Conservation (phyloP, 2,113 vertebrate genomes). For the Columba janthina region DNA sequence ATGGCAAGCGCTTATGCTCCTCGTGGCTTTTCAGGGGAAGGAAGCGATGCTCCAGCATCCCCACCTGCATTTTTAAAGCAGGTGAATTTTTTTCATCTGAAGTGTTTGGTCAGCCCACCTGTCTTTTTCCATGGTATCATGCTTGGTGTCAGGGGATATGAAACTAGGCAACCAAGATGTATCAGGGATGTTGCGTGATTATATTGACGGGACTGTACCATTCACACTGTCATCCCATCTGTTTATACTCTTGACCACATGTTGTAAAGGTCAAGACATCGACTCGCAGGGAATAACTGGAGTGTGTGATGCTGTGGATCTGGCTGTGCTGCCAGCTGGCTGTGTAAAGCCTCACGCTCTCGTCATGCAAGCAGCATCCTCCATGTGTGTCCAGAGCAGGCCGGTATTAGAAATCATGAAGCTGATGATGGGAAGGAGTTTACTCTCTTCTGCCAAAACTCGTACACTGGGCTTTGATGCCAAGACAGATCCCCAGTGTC, state of each 20-base stretch:
- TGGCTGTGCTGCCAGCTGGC: conserved; percentile 65
- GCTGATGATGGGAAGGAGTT: conserved; percentile 17
- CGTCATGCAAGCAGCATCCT: not conserved
- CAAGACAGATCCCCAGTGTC: not conserved
- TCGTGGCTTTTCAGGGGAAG: not conserved
- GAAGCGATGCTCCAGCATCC: not conserved
- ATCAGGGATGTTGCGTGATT: not conserved
- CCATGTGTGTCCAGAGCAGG: conserved; percentile 7
- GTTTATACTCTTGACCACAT: conserved; percentile 44
- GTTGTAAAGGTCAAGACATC: conserved; percentile 53
- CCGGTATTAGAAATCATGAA: conserved; percentile 22
- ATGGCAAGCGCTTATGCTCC: not conserved
- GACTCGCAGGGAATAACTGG: conserved; percentile 24
- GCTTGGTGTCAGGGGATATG: not conserved
- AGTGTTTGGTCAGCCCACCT: not conserved
- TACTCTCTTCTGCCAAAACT: conserved; percentile 24
- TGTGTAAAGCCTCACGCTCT: not conserved
- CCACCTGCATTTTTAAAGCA: not conserved
- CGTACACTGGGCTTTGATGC: not conserved
- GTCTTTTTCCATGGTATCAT: not conserved
- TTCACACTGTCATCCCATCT: conserved; percentile 65
- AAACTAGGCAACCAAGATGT: conserved; percentile 21
- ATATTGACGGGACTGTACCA: not conserved
- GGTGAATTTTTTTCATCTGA: not conserved
- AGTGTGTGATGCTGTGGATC: conserved; percentile 53